Evolutionary conservation across 1,140 invertebrate species (phyloP), one percentile per base, ranked within the genome.

Genomic region (Drosophila fuyamai): DNA sequence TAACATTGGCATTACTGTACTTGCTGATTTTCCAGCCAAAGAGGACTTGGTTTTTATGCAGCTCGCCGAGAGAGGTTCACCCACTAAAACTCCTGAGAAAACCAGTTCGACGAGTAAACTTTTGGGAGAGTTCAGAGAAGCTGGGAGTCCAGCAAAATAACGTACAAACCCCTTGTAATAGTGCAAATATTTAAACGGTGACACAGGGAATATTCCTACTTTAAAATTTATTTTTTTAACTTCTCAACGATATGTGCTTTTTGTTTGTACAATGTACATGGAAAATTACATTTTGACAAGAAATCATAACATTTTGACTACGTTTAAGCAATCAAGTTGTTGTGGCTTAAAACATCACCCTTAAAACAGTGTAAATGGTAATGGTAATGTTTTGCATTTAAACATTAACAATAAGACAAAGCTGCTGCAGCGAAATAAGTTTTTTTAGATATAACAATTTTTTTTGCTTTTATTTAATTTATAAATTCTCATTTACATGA

Each of bases 1-100:
- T 83, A 94, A 94, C 56, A 79, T 90, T 50, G 84, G 84, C 16
- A 96, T 97, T 57, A 94, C 96, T 12, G 93, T 97, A 7, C 92
- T 94, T 58, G 94, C 95, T 72, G 92, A 94, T 90, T 94, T 96
- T 76, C 95, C 95, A 2, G 89, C 91, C 41, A 93, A 94, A 13
- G 65, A 83, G 10, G 68, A 92, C 61, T 61, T 92, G 14, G 75
- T 80, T 32, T 78, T 79, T 82, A 94, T 73, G 93, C 44, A 90
- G 41, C 47, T 77, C 1, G 18, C 46, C 2, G 14, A 72, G 5
- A 14, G n/a, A 13, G 32, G 43, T 4, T 10, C 1, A 1, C 32
- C 2, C n/a, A 9, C 27, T n/a, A 40, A 65, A 50, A 23, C 9
- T 43, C 13, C 2, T 12, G 43, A 8, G 1, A 16, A 32, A 7